Conservation (phyloP, 1,140 invertebrate genomes). For the Sycobia sp. region DNA sequence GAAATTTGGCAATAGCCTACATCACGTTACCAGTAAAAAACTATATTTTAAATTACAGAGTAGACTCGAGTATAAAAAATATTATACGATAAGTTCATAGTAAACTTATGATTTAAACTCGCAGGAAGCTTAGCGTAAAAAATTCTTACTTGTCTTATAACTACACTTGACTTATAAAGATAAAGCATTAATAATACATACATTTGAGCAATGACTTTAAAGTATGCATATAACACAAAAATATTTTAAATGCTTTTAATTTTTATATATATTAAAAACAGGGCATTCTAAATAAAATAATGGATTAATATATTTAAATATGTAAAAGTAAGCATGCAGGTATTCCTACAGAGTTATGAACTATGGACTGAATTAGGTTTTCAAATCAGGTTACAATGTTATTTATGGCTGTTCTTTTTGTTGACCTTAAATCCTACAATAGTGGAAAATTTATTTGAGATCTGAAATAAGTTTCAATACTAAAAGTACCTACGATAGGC, state of each 20-base stretch:
- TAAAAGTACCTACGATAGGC: no score
- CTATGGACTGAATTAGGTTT: no score
- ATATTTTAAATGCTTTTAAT: conserved; percentile 1
- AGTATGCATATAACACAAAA: not conserved
- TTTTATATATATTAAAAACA: no score
- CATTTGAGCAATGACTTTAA: not conserved
- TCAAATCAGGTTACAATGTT: no score
- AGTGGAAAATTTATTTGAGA: no score
- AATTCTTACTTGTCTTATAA: not conserved
- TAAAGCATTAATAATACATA: conserved; percentile 6
- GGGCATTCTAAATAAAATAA: no score
- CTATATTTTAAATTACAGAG: not conserved
- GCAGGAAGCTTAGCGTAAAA: not conserved
- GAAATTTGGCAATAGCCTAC: conserved; percentile 8
- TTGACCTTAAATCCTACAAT: no score
- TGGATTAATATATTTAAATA: no score
- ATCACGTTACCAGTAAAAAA: conserved; percentile 8
- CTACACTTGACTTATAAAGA: not conserved
- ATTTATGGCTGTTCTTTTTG: no score
- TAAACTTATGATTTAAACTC: conserved; percentile 4
- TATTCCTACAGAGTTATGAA: no score
- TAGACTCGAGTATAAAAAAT: conserved; percentile 18
- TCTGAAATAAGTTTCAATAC: no score
- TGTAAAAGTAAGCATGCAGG: no score
- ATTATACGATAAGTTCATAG: not conserved